These are phyloP conservation scores for Micrastur ruficollis DNA, from an alignment of 2,797 vertebrate genomes.

Conservation along the genomic window DNA sequence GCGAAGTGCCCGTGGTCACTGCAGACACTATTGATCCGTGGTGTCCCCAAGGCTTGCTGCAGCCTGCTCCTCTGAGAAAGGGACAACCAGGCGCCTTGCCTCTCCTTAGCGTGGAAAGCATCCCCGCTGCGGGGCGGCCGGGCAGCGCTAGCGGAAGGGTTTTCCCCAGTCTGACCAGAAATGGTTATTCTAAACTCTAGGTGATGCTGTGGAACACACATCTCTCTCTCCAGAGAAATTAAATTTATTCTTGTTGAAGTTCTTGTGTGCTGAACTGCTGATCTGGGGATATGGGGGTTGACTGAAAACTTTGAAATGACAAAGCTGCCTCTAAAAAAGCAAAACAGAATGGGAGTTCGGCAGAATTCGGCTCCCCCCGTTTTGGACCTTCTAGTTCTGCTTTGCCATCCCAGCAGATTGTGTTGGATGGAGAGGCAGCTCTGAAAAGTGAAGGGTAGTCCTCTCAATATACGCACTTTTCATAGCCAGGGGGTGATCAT, in stretches of 20 bases:
- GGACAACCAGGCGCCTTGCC: too few relatives aligned
- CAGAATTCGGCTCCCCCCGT: background rate
- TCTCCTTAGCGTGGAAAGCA: background rate
- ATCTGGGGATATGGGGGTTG: background rate
- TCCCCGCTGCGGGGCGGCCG: background rate
- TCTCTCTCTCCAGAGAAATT: background rate
- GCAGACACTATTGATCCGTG: background rate
- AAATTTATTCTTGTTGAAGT: background rate
- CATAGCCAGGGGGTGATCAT: fast-evolving
- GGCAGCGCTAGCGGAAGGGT: background rate
- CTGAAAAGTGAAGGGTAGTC: background rate
- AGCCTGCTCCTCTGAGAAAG: background rate
- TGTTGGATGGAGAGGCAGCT: background rate
- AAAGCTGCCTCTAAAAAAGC: background rate
- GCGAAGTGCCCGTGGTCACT: background rate
- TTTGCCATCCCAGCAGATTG: background rate
- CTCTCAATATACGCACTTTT: background rate
- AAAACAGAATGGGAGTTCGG: background rate
- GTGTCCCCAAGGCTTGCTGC: background rate
- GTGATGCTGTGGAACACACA: background rate
- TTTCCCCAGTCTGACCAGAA: background rate
- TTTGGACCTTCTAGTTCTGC: background rate
- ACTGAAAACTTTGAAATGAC: background rate
- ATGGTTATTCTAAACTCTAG: background rate
- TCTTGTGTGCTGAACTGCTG: background rate